Evolutionary conservation across 2,888 invertebrate species (phyloP).

Genomic region (Amiota minor): DNA sequence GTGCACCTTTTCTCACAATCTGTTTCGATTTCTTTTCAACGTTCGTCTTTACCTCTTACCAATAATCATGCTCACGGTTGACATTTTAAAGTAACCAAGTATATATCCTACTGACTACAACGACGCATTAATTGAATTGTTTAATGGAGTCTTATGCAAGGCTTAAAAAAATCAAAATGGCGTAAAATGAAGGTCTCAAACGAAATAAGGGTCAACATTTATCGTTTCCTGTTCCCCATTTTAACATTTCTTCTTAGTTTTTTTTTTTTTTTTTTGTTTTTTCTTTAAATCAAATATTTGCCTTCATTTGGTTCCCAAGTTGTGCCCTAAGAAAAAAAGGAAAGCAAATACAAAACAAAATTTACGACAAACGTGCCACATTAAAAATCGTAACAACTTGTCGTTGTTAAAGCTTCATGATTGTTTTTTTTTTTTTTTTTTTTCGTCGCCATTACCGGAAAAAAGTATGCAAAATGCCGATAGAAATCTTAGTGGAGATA

Average conservation of each 20-base stretch:
- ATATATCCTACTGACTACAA: background rate
- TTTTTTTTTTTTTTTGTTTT: background rate
- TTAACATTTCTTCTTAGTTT: background rate
- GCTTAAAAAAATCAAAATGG: slow-evolving; percentile 41
- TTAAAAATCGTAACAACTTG: slow-evolving; percentile 58
- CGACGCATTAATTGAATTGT: slow-evolving; percentile 62
- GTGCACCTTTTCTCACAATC: no score
- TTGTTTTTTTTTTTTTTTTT: no score
- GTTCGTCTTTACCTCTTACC: no score
- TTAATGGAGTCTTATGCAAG: slow-evolving; percentile 60
- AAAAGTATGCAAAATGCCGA: slow-evolving; percentile 23
- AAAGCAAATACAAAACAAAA: slow-evolving; percentile 34
- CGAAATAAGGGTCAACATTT: slow-evolving; percentile 52
- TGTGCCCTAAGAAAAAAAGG: background rate
- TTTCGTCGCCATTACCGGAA: slow-evolving; percentile 38
- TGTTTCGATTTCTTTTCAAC: no score
- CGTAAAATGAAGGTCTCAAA: slow-evolving; percentile 55
- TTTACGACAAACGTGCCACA: slow-evolving; percentile 63
- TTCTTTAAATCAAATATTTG: background rate
- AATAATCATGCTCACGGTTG: slow-evolving; percentile 37
- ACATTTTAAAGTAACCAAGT: slow-evolving; percentile 51
- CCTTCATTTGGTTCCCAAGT: no score
- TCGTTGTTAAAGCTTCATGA: slow-evolving; percentile 32
- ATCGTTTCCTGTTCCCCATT: background rate
- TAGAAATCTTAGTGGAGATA: no score